phyloP scores from a whole-genome alignment of 2,888 invertebrate genomes.

The Euphydryas editha region DNA sequence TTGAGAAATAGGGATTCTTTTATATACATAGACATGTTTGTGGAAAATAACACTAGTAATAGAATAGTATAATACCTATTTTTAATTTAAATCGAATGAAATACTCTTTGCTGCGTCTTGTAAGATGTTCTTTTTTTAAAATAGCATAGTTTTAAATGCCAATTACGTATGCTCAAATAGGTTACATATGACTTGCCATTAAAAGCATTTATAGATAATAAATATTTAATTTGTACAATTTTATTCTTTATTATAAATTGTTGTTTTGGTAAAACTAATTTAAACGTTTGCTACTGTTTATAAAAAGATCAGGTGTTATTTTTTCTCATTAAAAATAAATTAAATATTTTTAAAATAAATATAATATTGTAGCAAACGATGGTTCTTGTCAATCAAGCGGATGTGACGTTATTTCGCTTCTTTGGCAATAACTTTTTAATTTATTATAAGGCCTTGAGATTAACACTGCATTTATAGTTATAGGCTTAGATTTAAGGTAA shows the following conservation, averaged over 20 bases:
- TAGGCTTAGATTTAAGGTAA: slow-evolving; percentile 15
- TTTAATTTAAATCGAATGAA: not conserved
- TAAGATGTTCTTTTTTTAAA: slow-evolving; percentile 22
- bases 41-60: not conserved
- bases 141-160: slow-evolving; percentile 23
- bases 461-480: slow-evolving; percentile 45
- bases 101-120: slow-evolving; percentile 29
- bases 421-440: slow-evolving; percentile 53
- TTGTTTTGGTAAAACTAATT: slow-evolving; percentile 8
- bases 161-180: slow-evolving; percentile 33
- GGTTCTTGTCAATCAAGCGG: slow-evolving; percentile 63
- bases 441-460: slow-evolving; percentile 25
- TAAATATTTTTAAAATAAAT: slow-evolving; percentile 7
- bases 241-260: not conserved
- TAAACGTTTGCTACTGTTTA: slow-evolving; percentile 25
- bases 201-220: slow-evolving; percentile 25
- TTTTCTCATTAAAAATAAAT: not conserved
- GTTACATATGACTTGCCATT: slow-evolving; percentile 21
- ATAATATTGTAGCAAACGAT: slow-evolving; percentile 55
- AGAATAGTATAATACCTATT: not conserved
- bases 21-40: no score
- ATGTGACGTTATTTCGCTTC: slow-evolving; percentile 50
- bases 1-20: no score
- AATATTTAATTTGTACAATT: slow-evolving; percentile 5
- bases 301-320: not conserved